Percentiles rank a stretch among this genome's conserved stretches.
phyloP scores from a whole-genome alignment of 37 sponge, comb jelly and placozoan genomes.

The Mnemiopsis leidyi region DNA sequence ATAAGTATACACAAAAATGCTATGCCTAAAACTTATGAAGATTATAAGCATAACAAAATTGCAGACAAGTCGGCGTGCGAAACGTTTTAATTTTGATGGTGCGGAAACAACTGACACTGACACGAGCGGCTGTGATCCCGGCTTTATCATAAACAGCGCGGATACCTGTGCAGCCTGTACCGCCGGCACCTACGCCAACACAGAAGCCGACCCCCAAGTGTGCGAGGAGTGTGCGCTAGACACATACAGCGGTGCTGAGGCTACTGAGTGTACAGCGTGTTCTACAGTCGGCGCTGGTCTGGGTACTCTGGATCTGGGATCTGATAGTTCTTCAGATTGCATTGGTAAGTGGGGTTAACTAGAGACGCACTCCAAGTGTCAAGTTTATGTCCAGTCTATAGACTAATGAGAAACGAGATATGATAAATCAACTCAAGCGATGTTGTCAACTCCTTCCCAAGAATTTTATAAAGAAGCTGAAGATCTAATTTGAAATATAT shows the following conservation, averaged over 20 bases:
- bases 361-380: too few relatives aligned
- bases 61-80: too few relatives aligned
- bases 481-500: too few relatives aligned
- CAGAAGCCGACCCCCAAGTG: neutral
- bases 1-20: too few relatives aligned
- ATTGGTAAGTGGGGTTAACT: neutral
- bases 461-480: too few relatives aligned
- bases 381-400: too few relatives aligned
- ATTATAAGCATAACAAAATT: too few relatives aligned
- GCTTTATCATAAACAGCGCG: neutral
- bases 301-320: neutral
- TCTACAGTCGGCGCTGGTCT: neutral
- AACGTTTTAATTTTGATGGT: neutral
- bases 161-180: neutral
- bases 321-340: neutral
- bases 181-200: constrained; percentile 42
- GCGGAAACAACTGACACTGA: neutral
- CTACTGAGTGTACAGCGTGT: constrained; percentile 43
- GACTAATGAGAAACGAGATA: too few relatives aligned
- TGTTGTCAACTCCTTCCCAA: too few relatives aligned
- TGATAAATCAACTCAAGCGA: neutral
- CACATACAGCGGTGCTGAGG: neutral
- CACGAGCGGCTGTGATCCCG: neutral
- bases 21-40: too few relatives aligned
- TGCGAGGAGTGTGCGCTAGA: neutral